A percentile compares a stretch with the other conserved stretches of the same genome.
These are phyloP conservation scores for Chesias legatella DNA, from an alignment of 2,888 invertebrate species.

Conservation along the genomic window DNA sequence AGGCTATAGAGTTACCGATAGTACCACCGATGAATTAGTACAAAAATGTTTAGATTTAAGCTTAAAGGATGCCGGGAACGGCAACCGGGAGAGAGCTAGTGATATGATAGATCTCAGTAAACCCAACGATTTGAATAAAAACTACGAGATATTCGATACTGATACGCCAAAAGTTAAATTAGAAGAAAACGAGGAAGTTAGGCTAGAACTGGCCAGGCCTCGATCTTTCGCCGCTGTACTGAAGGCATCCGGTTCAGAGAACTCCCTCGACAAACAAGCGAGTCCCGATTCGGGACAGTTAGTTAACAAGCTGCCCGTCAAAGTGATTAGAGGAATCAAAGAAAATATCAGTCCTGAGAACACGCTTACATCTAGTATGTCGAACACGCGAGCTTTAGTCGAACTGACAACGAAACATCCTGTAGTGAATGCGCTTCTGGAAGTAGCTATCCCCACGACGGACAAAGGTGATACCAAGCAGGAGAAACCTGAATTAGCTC, in stretches of 20 bases:
- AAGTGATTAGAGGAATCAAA: constrained; percentile 80
- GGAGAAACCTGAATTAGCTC: constrained; percentile 57
- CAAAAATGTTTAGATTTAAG: constrained; percentile 75
- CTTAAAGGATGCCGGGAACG: constrained; percentile 47
- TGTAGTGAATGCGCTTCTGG: constrained; percentile 44
- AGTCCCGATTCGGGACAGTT: constrained; percentile 65
- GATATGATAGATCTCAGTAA: constrained; percentile 66
- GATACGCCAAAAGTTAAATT: constrained; percentile 16
- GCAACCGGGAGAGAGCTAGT: constrained; percentile 44
- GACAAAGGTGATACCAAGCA: constrained; percentile 46
- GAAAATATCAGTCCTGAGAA: constrained; percentile 84
- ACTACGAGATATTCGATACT: constrained; percentile 25
- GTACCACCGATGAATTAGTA: constrained; percentile 76
- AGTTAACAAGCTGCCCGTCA: constrained; percentile 75
- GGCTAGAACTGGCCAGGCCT: constrained; percentile 52
- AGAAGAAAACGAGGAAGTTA: constrained; percentile 35
- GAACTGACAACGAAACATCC: constrained; percentile 55
- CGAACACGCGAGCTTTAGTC: constrained; percentile 59
- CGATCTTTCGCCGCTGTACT: constrained; percentile 70
- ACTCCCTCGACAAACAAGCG: constrained; percentile 60
- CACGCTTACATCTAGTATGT: constrained; percentile 70
- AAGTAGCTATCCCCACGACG: constrained; percentile 33
- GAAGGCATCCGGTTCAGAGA: constrained; percentile 67
- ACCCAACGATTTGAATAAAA: constrained; percentile 64
- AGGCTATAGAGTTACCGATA: constrained; percentile 55